A percentile compares a stretch with the other conserved stretches of the same genome.
Evolutionary conservation across 2,888 invertebrate species (phyloP).

Genomic region (Cataglyphis albicans): DNA sequence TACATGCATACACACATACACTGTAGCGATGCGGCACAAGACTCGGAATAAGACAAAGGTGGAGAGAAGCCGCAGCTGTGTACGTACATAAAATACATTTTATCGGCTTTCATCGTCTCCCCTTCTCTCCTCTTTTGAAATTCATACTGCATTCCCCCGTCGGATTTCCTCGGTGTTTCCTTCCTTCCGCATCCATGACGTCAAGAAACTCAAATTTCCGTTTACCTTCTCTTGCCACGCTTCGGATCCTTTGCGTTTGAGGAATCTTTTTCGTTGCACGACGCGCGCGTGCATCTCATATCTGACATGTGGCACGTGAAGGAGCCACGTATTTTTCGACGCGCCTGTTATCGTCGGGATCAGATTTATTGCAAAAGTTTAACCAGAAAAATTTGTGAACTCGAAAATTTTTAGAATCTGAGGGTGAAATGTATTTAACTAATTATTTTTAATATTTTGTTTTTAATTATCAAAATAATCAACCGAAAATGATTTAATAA

Average conservation of each 20-base stretch:
- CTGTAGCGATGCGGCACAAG: constrained; percentile 5
- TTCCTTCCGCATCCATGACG: constrained; percentile 58
- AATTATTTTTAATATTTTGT: background rate
- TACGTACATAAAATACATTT: constrained; percentile 55
- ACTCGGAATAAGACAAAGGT: constrained; percentile 60
- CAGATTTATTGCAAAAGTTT: constrained; percentile 48
- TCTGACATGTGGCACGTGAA: constrained; percentile 38
- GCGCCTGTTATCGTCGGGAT: background rate
- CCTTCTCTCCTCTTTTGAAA: constrained; percentile 62
- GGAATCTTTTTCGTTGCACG: constrained; percentile 29
- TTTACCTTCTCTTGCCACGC: constrained; percentile 42
- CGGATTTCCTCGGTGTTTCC: constrained; percentile 52
- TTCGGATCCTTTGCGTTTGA: constrained; percentile 34
- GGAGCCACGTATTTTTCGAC: constrained; percentile 33
- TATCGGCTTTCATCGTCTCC: constrained; percentile 61
- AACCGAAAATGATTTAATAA: background rate
- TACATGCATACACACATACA: background rate
- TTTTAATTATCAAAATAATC: background rate
- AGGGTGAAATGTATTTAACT: background rate
- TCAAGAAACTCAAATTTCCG: constrained; percentile 71
- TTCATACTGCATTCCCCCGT: constrained; percentile 65
- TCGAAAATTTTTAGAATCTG: constrained; percentile 9
- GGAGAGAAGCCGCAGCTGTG: constrained; percentile 20
- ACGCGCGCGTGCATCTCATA: constrained; percentile 44
- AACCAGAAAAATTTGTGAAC: background rate